Evolutionary conservation across 2,888 invertebrate genomes (phyloP).

Genomic region (Zygogramma bicolorata): DNA sequence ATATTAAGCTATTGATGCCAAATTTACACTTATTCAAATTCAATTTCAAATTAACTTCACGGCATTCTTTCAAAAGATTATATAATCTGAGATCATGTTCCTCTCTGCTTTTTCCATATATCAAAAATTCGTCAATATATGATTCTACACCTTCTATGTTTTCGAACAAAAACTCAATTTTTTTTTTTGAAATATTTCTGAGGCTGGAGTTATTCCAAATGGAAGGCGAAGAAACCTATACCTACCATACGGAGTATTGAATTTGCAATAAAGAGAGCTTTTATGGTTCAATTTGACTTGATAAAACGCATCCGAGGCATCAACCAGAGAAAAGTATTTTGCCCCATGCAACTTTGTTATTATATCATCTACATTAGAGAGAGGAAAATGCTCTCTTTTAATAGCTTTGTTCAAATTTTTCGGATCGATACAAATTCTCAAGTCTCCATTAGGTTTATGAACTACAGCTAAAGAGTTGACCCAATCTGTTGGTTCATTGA

Average conservation of each 20-base stretch:
- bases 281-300: slow-evolving; percentile 34
- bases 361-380: too few relatives aligned
- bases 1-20: slow-evolving; percentile 25
- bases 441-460: slow-evolving; percentile 33
- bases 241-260: too few relatives aligned
- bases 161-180: too few relatives aligned
- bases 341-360: slow-evolving; percentile 22
- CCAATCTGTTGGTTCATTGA: too few relatives aligned
- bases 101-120: background rate
- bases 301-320: slow-evolving; percentile 38
- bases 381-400: too few relatives aligned
- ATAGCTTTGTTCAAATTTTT: slow-evolving; percentile 22
- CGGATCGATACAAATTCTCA: slow-evolving; percentile 38
- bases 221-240: slow-evolving; percentile 20
- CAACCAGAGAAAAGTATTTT: slow-evolving; percentile 24
- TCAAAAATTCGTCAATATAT: slow-evolving; percentile 13
- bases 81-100: background rate
- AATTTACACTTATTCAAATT: slow-evolving; percentile 28
- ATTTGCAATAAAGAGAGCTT: slow-evolving; percentile 31
- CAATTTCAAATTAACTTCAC: slow-evolving; percentile 11
- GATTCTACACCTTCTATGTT: slow-evolving; percentile 1
- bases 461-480: too few relatives aligned
- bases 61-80: background rate
- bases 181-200: slow-evolving; percentile 20
- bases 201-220: slow-evolving; percentile 12